A percentile compares a stretch with the other conserved stretches of the same genome.
phyloP scores from a whole-genome alignment of 1,140 invertebrate species.

The Oppia nitens region DNA sequence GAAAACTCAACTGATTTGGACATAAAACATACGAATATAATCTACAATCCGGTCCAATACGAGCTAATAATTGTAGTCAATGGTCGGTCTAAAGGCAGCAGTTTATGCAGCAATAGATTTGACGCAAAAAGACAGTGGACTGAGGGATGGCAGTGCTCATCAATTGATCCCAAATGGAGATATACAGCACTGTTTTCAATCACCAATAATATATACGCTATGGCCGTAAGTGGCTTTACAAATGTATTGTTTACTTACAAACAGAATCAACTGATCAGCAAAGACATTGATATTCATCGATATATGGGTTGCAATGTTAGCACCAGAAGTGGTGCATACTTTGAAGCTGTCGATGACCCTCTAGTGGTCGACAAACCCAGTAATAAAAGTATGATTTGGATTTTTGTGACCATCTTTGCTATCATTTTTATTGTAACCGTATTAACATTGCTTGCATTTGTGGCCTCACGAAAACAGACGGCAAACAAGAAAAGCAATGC shows the following conservation, averaged over 20 bases:
- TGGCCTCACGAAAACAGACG: neutral
- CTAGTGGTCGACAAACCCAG: neutral
- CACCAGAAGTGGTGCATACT: neutral
- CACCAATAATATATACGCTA: neutral
- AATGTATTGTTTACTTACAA: neutral
- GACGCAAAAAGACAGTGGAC: neutral
- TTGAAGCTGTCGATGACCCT: neutral
- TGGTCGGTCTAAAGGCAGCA: neutral
- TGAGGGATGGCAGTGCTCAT: neutral
- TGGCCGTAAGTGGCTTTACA: neutral
- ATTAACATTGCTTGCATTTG: neutral
- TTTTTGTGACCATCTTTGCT: neutral
- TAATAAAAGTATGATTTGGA: neutral
- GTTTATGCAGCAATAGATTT: neutral
- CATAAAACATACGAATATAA: neutral
- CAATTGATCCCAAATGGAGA: neutral
- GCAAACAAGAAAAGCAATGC: neutral
- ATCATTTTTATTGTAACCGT: neutral
- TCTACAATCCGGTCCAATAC: neutral
- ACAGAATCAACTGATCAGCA: neutral
- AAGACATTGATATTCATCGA: neutral
- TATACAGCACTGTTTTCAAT: neutral
- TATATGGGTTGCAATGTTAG: neutral
- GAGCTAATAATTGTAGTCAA: neutral
- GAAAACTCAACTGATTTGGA: neutral